Percentiles rank a stretch among this genome's conserved stretches.
Conservation (phyloP, 2,797 vertebrate genomes). For the Iguana delicatissima region DNA sequence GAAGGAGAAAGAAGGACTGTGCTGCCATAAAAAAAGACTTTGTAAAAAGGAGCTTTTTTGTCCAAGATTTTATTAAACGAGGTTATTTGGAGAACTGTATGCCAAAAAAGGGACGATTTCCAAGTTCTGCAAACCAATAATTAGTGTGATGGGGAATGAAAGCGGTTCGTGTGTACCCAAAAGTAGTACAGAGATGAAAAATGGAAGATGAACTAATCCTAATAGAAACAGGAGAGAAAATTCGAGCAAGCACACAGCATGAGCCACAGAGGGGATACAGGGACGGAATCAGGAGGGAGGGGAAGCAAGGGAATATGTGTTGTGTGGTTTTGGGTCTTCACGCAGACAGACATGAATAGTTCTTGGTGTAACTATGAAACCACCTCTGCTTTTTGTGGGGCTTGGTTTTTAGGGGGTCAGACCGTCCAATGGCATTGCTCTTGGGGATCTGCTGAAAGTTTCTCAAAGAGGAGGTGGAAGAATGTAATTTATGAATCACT, state of each 20-base stretch:
- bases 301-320: background rate
- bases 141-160: too few relatives aligned
- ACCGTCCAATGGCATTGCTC: slow-evolving; percentile 30
- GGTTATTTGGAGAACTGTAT: too few relatives aligned
- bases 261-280: background rate
- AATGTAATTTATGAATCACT: slow-evolving; percentile 66
- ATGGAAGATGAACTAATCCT: background rate
- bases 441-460: slow-evolving; percentile 43
- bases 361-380: slow-evolving; percentile 57
- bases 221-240: too few relatives aligned
- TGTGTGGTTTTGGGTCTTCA: background rate
- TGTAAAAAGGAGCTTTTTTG: too few relatives aligned
- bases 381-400: slow-evolving; percentile 63
- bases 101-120: too few relatives aligned
- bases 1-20: too few relatives aligned
- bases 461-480: slow-evolving; percentile 58
- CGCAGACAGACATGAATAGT: slow-evolving; percentile 30
- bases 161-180: too few relatives aligned
- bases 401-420: slow-evolving; percentile 57
- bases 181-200: background rate
- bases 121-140: too few relatives aligned
- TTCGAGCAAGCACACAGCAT: background rate
- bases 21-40: too few relatives aligned
- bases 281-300: background rate
- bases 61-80: too few relatives aligned